Evolutionary conservation across 2,888 invertebrate genomes (phyloP), one percentile per base, ranked within the genome.

Genomic region (Cenopis cana): DNA sequence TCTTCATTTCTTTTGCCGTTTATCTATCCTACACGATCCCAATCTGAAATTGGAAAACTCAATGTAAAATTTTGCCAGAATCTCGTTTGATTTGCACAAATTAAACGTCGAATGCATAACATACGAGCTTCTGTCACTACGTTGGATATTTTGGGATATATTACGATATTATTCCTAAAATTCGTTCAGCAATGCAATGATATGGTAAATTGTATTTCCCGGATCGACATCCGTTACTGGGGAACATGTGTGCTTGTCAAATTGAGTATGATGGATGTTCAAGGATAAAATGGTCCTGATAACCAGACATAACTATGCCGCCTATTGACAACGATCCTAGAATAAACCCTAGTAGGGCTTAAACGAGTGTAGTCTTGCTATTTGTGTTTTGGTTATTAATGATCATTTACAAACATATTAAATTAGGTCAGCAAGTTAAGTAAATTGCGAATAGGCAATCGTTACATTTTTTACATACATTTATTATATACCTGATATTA

Each of bases 161-260:
- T 14, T 61, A 61, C 61, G 65, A 52, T 55, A 62, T 68, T 67
- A 62, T 56, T 69, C 65, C 65, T 71, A 68, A 68, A 71, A 61
- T 38, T 66, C 60, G 65, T 33, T 65, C 64, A 18, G 33, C 17
- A 69, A 69, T 66, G 67, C 68, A 64, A 69, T 72, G 69, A 74
- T 67, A 74, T 73, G 74, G 73, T 68, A 71, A 74, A 74, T 73
- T 73, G 65, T 73, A 68, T 74, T 74, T 64, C 46, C 62, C 68
- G 36, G 68, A 68, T 60, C 73, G 71, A 64, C 59, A 59, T 54
- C 54, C 73, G 69, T 68, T 67, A 56, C 64, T 70, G 38, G 61
- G 67, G 69, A 74, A 74, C 73, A 74, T 74, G 73, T 73, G 74
- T 71, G 73, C 73, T 71, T 74, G 74, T 74, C 73, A 72, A 68